Evolutionary conservation across 2,797 vertebrate genomes (phyloP), one percentile per base, ranked within the genome.

Genomic region (Bradypus variegatus): DNA sequence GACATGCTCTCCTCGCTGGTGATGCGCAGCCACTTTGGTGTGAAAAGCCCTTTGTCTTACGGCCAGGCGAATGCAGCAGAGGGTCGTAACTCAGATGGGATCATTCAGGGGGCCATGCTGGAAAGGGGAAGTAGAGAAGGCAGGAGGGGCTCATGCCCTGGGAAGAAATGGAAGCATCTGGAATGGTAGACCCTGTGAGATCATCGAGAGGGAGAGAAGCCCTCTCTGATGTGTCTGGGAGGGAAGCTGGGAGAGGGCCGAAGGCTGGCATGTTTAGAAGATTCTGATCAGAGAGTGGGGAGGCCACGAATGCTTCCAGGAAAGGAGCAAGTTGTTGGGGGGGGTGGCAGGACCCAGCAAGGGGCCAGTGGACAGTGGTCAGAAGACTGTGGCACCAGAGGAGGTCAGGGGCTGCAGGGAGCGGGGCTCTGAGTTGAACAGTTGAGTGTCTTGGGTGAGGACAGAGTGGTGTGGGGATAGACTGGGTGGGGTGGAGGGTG

Each of bases 281-380:
- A 6, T 5, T 16, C 58, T 41, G 48, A 1, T 45, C 14, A 1
- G 10, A 0, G 0, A 16, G 16, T 33, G 4, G 25, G 65, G 16
- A 53, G n/a, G 67, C 55, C 2, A 6, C 6, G 36, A 15, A 5
- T 33, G 21, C 45, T 73, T 64, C 25, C 38, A 31, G 64, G 62
- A 60, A 38, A 36, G 33, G 48, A 29, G 19, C 33, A 7, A 8
- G 0, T 27, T 48, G 3, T 21, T 45, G 41, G 41, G 41, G 41
- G 18, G 15, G 25, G 36, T 10, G 25, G 6, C 2, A 2, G 4
- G 36, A 5, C 8, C 41, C 21, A 33, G 60, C 41, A 4, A 33
- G 19, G 23, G 18, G 3, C 27, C 21, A 8, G 58, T 8, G 58
- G 58, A 6, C 58, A 55, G 55, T 19, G 6, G 58, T 58, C 21